Evolutionary conservation across 2,888 invertebrate genomes (phyloP).

Genomic region (Phortica okadai): DNA sequence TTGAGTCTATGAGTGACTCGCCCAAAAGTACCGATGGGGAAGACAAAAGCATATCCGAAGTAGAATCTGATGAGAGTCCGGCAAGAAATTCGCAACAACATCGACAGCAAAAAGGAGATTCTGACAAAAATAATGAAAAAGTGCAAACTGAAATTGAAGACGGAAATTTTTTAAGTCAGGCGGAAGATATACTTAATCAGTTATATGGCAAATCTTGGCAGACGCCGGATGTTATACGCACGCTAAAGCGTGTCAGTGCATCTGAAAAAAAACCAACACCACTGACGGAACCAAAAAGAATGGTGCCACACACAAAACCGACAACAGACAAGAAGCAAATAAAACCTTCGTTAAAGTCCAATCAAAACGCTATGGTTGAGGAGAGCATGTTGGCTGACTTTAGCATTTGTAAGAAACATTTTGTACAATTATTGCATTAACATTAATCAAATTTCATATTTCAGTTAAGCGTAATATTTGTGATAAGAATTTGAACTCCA

Average conservation of each 20-base stretch:
- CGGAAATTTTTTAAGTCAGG: constrained; percentile 61
- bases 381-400: constrained; percentile 69
- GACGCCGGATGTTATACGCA: constrained; percentile 73
- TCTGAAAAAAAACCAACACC: constrained; percentile 39
- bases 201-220: constrained; percentile 75
- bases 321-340: constrained; percentile 3
- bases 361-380: too few relatives aligned
- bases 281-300: background rate
- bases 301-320: background rate
- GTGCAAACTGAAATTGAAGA: constrained; percentile 37
- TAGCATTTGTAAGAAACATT: constrained; percentile 64
- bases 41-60: constrained; percentile 43
- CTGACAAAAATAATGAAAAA: background rate
- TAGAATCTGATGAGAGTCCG: constrained; percentile 20
- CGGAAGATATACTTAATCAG: constrained; percentile 69
- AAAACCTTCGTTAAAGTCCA: background rate
- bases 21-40: constrained; percentile 40
- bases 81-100: background rate
- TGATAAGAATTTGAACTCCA: too few relatives aligned
- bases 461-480: background rate
- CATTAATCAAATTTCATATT: background rate
- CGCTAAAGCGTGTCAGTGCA: constrained; percentile 62
- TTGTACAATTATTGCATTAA: constrained; percentile 18
- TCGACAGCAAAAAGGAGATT: background rate
- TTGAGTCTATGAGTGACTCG: constrained; percentile 40